These are phyloP conservation scores for Eristalis tenax DNA, from an alignment of 2,888 invertebrate species.

Conservation along the genomic window DNA sequence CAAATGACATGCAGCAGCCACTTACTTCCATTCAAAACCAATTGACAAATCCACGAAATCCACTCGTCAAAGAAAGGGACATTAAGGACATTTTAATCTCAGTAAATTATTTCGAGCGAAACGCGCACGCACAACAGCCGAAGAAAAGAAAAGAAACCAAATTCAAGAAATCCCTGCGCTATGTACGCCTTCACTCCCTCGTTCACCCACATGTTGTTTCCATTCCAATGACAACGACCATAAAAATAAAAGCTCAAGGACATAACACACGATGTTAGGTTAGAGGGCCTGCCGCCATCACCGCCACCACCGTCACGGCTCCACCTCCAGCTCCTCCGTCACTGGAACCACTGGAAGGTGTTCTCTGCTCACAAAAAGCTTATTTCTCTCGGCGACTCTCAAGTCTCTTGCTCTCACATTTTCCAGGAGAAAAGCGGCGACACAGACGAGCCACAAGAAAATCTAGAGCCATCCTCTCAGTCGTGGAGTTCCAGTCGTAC, in stretches of 20 bases:
- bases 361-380: slow-evolving; percentile 16
- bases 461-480: slow-evolving; percentile 43
- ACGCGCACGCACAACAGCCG: not conserved
- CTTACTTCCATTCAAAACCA: slow-evolving; percentile 8
- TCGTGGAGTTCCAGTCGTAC: slow-evolving; percentile 71
- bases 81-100: slow-evolving; percentile 20
- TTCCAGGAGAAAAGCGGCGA: not conserved
- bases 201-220: slow-evolving; percentile 68
- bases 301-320: not conserved
- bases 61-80: not conserved
- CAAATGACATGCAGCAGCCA: not conserved
- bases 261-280: slow-evolving; percentile 41
- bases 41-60: not conserved
- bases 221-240: slow-evolving; percentile 58
- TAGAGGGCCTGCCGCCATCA: not conserved
- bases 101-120: not conserved
- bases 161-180: slow-evolving; percentile 12
- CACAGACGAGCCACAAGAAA: not conserved
- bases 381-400: not conserved
- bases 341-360: slow-evolving; percentile 49
- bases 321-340: slow-evolving; percentile 11
- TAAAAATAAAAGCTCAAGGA: slow-evolving; percentile 63
- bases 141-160: not conserved
- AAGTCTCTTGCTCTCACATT: slow-evolving; percentile 18
- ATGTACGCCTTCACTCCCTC: slow-evolving; percentile 6